Base-by-base conservation (phyloP, 2,888 invertebrate genomes). In the Drosophila imparisetae region DNA sequence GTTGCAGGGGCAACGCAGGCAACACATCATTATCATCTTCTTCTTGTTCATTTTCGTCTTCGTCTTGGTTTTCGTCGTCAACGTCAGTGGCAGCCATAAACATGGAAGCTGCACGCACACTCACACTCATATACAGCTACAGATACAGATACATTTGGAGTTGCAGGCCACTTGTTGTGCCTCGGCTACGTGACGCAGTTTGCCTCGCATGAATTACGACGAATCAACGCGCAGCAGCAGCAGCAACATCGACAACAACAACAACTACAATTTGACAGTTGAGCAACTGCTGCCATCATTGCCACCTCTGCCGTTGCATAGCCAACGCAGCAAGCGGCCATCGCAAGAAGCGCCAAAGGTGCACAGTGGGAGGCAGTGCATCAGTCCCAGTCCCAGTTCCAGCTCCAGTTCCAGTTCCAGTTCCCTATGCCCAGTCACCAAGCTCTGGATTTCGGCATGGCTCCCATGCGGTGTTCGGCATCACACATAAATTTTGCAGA, bases 271-370 rank as follows among this genome's bases (percentile, higher is more conserved):
- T 70, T 83, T 91, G 92, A 91, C 90, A 86, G 87, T 75, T 91
- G 92, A 92, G 86, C 86, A 89, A 92, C 86, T 91, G 91, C 90
- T 92, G 92, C 92, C 92, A 91, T 90, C 83, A 81, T 78, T 79
- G 83, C 86, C 83, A 78, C 89, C 80, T 79, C 66, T 79, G 60
- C 72, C 66, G 67, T 32, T 49, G 71, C 66, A 55, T 27, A 21
- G 34, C 24, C 65, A 55, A 55, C 64, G 21, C 75, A 75, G 58
- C 60, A 58, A 70, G 70, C 55, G 54, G 48, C 48, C 70, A 36
- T 61, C 64, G n/a, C 69, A 72, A 72, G 86, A 83, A 86, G 89
- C 86, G 86, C 82, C 88, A 71, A 85, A 83, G 86, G 70, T 74
- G 81, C 89, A 75, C 83, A 78, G 83, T 87, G 82, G 83, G 87